Percentiles rank a stretch among this genome's conserved stretches.
phyloP scores from a whole-genome alignment of 2,888 invertebrate species.

The Drosophila eohydei region DNA sequence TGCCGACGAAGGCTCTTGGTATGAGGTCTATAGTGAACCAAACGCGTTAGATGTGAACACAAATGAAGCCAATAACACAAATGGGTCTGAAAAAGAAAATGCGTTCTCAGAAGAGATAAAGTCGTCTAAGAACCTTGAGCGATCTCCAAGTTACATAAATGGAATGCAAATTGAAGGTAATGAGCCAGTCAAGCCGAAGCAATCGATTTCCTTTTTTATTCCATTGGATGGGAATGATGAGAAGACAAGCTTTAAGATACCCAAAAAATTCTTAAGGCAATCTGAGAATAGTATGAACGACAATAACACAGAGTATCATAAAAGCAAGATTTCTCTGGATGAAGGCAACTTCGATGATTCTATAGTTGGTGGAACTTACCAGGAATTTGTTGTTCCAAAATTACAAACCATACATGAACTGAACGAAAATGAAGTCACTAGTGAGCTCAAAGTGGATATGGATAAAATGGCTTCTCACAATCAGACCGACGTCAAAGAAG shows the following conservation, averaged over 20 bases:
- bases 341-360: constrained; percentile 19
- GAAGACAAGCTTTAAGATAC: constrained; percentile 44
- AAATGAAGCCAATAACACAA: constrained; percentile 13
- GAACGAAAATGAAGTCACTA: constrained; percentile 53
- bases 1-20: constrained; percentile 60
- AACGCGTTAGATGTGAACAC: neutral
- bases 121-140: constrained; percentile 8
- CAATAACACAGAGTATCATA: neutral
- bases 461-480: neutral
- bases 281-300: neutral
- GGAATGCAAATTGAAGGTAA: constrained; percentile 49
- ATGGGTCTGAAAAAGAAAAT: neutral
- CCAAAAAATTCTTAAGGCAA: constrained; percentile 38
- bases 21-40: constrained; percentile 36
- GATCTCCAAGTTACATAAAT: constrained; percentile 50
- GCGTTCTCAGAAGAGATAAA: neutral
- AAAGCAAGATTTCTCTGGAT: neutral
- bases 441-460: constrained; percentile 28
- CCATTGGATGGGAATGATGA: constrained; percentile 60
- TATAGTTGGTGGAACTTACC: constrained; percentile 37
- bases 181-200: constrained; percentile 37
- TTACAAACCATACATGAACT: constrained; percentile 65
- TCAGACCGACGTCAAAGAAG: neutral
- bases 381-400: constrained; percentile 39
- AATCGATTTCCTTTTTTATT: constrained; percentile 67